Evolutionary conservation across 2,888 invertebrate species (phyloP).

Genomic region (Stratiomys singularior): DNA sequence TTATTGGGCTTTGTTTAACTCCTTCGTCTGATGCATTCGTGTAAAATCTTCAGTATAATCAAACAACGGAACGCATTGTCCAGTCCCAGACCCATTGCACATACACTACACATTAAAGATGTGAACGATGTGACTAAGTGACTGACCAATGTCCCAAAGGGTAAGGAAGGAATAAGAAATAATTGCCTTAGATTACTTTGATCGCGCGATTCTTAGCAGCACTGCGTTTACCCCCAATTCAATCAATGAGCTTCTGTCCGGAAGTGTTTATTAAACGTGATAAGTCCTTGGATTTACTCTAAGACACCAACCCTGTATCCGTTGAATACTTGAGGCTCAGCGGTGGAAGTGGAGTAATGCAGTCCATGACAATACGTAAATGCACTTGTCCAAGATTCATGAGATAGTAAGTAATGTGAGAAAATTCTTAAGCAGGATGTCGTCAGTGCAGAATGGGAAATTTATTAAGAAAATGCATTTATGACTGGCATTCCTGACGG

Average conservation of each 20-base stretch:
- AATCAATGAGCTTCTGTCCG: constrained; percentile 38
- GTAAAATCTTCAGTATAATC: constrained; percentile 13
- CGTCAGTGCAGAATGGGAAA: neutral
- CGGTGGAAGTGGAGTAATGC: constrained; percentile 26
- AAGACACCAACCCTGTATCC: constrained; percentile 25
- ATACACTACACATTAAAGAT: neutral
- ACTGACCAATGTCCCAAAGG: constrained; percentile 19
- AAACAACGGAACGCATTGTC: neutral
- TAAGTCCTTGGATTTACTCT: constrained; percentile 43
- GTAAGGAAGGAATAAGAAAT: constrained; percentile 37
- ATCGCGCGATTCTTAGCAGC: neutral
- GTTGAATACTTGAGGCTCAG: constrained; percentile 2
- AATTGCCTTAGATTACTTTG: constrained; percentile 28
- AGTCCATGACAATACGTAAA: constrained; percentile 13
- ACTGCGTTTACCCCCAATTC: constrained; percentile 22
- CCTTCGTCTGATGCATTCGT: constrained; percentile 24
- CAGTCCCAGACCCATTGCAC: neutral
- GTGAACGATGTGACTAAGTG: constrained; percentile 13
- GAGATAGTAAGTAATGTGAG: constrained; percentile 17
- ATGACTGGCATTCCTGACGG: too few species aligned
- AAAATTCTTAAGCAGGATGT: constrained; percentile 40
- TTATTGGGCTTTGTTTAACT: constrained; percentile 30
- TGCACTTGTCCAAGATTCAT: constrained; percentile 22
- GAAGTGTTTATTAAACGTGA: constrained; percentile 47
- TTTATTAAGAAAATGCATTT: too few species aligned